Base-by-base conservation (phyloP, 2,797 vertebrate genomes). In the Potorous gilbertii region DNA sequence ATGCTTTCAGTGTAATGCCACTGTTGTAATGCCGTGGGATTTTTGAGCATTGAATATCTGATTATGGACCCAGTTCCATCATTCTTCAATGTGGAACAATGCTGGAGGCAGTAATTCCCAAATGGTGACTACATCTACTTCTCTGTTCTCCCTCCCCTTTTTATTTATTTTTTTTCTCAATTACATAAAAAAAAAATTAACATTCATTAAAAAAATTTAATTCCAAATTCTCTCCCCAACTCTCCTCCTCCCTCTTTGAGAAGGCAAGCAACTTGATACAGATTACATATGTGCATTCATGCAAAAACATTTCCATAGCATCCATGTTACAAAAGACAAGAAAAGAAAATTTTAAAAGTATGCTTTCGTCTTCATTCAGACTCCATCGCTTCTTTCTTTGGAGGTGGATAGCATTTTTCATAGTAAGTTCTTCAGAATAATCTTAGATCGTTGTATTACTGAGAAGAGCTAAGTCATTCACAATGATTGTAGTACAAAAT, bases 21-120 rank as follows among this genome's bases (percentile, higher is more conserved):
- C 5, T 92, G 5, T 3, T 93, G 27, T 92, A 91, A 89, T 74
- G 91, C 2, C 10, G 46, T 59, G 56, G 29, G 27, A 54, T 81
- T 40, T 40, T 54, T 93, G 52, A 81, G 2, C 55, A 90, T 9
- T 87, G 31, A 96, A 92, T 93, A 94, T 9, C 14, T 93, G 55
- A 56, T 55, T 50, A 16, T 40, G 28, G 92, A 10, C 4, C 0
- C 91, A 55, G 12, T 24, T 91, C 55, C 16, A 0, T 27, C 55
- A 93, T 14, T 89, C 50, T n/a, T 28, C 93, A 55, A 93, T 95
- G 52, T 8, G 2, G 24, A 90, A 56, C 46, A 90, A 95, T 46
- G 92, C 50, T 92, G 46, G 87, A 92, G 55, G 59, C 4, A 94
- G 57, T 66, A 59, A 89, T 93, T 96, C 66, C 91, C 92, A 91